A percentile compares a stretch with the other conserved stretches of the same genome.
These are phyloP conservation scores for Rafetus swinhoei DNA, from an alignment of 2,113 vertebrate species.

Conservation along the genomic window DNA sequence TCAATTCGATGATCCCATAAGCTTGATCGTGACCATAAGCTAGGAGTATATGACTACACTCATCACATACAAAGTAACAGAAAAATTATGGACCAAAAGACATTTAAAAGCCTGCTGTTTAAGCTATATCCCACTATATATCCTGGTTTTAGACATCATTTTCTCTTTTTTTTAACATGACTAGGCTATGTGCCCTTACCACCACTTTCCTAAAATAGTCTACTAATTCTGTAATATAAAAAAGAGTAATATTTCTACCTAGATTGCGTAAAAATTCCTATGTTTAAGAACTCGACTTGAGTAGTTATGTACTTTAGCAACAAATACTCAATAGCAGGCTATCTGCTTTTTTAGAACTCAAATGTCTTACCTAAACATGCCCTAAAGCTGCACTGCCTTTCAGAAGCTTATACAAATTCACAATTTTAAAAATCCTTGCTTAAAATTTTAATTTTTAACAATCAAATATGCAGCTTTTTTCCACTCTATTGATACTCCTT, in stretches of 20 bases:
- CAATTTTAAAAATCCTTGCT: not conserved
- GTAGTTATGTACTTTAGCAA: not conserved
- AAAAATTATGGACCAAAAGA: not conserved
- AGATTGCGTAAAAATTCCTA: not conserved
- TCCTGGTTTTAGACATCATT: not conserved
- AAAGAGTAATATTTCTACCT: not conserved
- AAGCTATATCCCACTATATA: not conserved
- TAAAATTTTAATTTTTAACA: not conserved
- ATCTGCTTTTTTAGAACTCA: too few relatives aligned
- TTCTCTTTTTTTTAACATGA: not conserved
- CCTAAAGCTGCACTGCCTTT: not conserved
- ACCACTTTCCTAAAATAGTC: not conserved
- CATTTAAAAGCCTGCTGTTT: not conserved
- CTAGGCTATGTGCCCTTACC: not conserved
- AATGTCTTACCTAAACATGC: too few relatives aligned
- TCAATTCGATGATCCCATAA: too few relatives aligned
- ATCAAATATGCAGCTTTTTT: not conserved
- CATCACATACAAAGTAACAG: not conserved
- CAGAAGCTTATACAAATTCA: not conserved
- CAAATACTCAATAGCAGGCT: not conserved
- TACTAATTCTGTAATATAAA: not conserved
- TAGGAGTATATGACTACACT: not conserved
- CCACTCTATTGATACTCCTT: too few relatives aligned
- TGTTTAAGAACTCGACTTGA: not conserved
- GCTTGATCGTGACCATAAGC: not conserved